Base-by-base conservation (phyloP, 2,797 vertebrate species). In the Cyclura pinguis region DNA sequence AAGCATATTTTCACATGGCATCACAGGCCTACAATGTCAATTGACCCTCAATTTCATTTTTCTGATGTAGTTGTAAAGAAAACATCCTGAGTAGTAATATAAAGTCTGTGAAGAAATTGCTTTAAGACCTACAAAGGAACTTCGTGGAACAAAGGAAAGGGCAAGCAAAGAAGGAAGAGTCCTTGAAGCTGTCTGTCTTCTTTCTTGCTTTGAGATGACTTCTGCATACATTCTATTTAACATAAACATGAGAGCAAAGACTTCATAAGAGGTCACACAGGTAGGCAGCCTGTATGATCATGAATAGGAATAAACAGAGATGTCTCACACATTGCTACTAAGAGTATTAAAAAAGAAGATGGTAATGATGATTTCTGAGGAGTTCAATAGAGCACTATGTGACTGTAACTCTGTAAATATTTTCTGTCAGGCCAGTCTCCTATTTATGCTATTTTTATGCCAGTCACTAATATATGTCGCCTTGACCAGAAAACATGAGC, bases 31-130 rank as follows among this genome's bases (percentile, higher is more conserved):
- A 12, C 67, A 87, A 59, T 73, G 57, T 85, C 87, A n/a, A 5
- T 35, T 85, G 91, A 90, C 85, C 90, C 77, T 91, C 89, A 57
- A 35, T 77, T 14, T 86, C 84, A 52, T 72, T 14, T 52, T 89
- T 47, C 1, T 42, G 85, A 2, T 80, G 20, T 80, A 77, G 24
- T 77, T 55, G 47, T 20, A 85, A 87, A 89, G 50, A 5, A 14
- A 29, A 14, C 57, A 88, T 83, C 35, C 5, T 5, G 76, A 89
- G 64, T 35, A 88, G 87, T 82, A 91, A 77, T 3, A 42, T 1
- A 91, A 88, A 76, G 72, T 13, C n/a, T 35, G 13, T 86, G 55
- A 74, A 86, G n/a, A 86, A 86, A 24, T 76, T 29, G 55, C 50
- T 76, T 42, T 76, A 74, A 86, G 35, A 62, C 55, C 59, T 86